phyloP scores from a whole-genome alignment of 1,140 invertebrate genomes.

The Eumeta japonica region DNA sequence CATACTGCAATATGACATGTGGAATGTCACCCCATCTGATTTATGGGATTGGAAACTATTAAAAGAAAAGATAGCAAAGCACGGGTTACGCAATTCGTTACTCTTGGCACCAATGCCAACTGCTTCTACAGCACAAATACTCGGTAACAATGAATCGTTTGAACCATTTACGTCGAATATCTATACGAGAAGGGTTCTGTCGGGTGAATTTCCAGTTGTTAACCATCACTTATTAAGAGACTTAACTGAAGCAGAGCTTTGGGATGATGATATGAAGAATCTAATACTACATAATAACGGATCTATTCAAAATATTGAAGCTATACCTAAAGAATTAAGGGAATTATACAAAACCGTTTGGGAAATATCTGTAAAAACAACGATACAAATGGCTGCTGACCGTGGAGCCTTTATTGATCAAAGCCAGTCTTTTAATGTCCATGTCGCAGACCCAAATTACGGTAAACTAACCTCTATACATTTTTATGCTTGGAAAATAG shows the following conservation, averaged over 20 bases:
- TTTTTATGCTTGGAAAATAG: constrained; percentile 95
- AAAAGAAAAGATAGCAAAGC: constrained; percentile 83
- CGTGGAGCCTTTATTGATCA: constrained; percentile 98
- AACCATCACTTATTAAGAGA: constrained; percentile 96
- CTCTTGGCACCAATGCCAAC: constrained; percentile 98
- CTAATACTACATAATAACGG: constrained; percentile 88
- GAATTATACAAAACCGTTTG: constrained; percentile 96
- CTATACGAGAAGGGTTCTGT: constrained; percentile 90
- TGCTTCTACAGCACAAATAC: constrained; percentile 97
- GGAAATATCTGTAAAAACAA: constrained; percentile 94
- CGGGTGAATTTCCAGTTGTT: constrained; percentile 88
- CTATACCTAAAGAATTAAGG: constrained; percentile 88
- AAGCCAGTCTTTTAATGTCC: constrained; percentile 95
- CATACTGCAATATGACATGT: constrained; percentile 98
- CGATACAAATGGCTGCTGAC: constrained; percentile 97
- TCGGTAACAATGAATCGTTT: constrained; percentile 98
- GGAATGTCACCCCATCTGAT: constrained; percentile 81
- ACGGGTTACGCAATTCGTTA: constrained; percentile 93
- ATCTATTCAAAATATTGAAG: constrained; percentile 89
- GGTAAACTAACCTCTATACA: constrained; percentile 96
- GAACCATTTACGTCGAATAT: constrained; percentile 99
- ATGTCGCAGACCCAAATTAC: constrained; percentile 92
- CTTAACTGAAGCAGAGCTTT: constrained; percentile 85
- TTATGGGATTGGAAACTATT: constrained; percentile 88
- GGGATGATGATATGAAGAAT: constrained; percentile 97